A percentile compares a stretch with the other conserved stretches of the same genome.
These are phyloP conservation scores for Cirrhinus mrigala DNA, from an alignment of 2,797 vertebrate species.

Conservation along the genomic window DNA sequence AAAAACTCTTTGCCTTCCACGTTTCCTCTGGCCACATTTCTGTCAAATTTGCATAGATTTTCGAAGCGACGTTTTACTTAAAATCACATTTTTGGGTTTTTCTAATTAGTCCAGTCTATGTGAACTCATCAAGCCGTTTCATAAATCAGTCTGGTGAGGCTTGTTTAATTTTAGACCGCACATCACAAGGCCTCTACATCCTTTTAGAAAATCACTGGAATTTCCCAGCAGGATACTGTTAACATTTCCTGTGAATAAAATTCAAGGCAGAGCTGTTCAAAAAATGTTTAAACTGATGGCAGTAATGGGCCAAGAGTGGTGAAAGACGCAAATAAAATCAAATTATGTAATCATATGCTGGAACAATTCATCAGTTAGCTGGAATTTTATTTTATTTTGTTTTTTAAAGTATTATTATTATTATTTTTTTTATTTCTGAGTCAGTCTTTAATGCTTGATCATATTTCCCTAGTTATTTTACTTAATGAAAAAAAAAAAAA, in stretches of 20 bases:
- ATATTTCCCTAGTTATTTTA: background rate
- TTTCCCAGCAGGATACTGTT: conserved; percentile 27
- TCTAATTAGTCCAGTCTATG: conserved; percentile 26
- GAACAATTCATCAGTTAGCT: background rate
- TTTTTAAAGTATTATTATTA: background rate
- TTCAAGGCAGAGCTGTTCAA: background rate
- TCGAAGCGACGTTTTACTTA: background rate
- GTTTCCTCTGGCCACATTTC: background rate
- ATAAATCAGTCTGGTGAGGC: conserved; percentile 30
- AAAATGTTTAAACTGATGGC: background rate
- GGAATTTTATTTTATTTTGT: background rate
- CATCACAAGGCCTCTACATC: conserved; percentile 34
- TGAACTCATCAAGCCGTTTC: background rate
- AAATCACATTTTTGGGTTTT: conserved; percentile 3
- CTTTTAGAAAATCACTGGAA: conserved; percentile 33
- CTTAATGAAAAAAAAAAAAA: background rate
- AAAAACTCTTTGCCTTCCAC: background rate
- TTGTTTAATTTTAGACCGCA: conserved; percentile 33
- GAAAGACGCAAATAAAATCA: background rate
- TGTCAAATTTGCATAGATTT: background rate
- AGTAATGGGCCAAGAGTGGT: background rate
- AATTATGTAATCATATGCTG: background rate
- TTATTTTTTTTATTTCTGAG: no score
- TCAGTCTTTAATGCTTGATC: background rate
- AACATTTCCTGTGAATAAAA: conserved; percentile 34